Conservation (phyloP, 2,113 vertebrate genomes). For the Cyrtonyx montezumae region DNA sequence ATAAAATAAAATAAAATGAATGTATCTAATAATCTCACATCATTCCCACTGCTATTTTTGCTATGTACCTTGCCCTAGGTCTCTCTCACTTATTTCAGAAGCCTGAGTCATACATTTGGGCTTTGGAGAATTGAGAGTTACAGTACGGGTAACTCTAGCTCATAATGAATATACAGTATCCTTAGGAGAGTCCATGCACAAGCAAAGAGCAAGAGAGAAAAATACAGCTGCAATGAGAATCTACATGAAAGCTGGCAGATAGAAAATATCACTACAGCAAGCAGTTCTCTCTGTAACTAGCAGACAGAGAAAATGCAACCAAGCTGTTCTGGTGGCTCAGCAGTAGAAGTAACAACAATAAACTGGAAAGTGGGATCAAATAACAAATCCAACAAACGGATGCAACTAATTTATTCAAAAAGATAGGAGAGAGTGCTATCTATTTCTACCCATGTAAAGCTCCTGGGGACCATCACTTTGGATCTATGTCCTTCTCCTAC, state of each 20-base stretch:
- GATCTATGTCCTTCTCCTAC: not conserved
- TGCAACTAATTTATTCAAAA: not conserved
- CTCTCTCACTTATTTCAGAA: constrained; percentile 37
- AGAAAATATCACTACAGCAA: not conserved
- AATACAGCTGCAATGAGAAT: constrained; percentile 35
- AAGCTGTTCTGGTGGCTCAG: not conserved
- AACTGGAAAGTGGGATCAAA: not conserved
- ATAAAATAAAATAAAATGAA: constrained; percentile 67
- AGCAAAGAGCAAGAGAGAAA: not conserved
- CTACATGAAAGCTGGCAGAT: not conserved
- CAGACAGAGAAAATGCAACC: not conserved
- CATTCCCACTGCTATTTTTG: constrained; percentile 60
- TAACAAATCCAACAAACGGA: not conserved
- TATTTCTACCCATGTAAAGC: not conserved
- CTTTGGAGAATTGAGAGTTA: constrained; percentile 51
- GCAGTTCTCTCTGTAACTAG: not conserved
- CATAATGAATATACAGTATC: constrained; percentile 63
- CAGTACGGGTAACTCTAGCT: not conserved
- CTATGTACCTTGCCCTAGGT: constrained; percentile 44
- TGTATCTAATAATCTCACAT: constrained; percentile 68
- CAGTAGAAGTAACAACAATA: not conserved
- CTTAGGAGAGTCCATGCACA: constrained; percentile 59
- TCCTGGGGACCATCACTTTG: not conserved
- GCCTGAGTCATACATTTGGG: constrained; percentile 35
- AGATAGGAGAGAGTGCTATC: not conserved